Evolutionary conservation across 2,113 vertebrate species (phyloP), one percentile per base, ranked within the genome.

Genomic region (Hiodon tergisus): DNA sequence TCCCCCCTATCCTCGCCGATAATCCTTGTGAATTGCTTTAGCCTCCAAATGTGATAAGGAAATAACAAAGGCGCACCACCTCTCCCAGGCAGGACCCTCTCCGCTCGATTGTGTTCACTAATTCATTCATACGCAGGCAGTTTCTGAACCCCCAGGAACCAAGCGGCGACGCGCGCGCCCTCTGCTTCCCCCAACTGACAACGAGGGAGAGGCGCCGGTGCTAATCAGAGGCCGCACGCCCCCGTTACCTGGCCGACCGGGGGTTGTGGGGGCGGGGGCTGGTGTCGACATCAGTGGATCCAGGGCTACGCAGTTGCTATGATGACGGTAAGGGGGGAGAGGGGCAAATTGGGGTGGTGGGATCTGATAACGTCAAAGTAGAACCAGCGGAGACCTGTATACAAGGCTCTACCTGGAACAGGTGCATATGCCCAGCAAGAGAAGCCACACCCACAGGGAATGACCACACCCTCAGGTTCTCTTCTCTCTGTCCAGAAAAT

Each of bases 1-100:
- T 11, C 51, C 61, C 9, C 52, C 17, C 3, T 47, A 53, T 51
- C 31, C 57, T 17, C 13, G 31, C 9, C 47, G 17, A 13, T 61
- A 59, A 55, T 58, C 48, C 59, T 14, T 4, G 13, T 52, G 57
- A 60, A 14, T 60, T 47, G 70, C 16, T 71, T 57, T 16, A 4
- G 58, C 58, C 71, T 72, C 57, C 71, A 61, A 63, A 61, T 54
- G 51, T 16, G 47, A 69, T 9, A 69, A 69, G 14, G 57, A 17
- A 51, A 52, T 46, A 58, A 70, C n/a, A 71, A 2, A 46, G 55
- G n/a, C 58, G 51, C 47, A 73, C 14, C 5, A 16, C 8, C 13
- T 10, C 46, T 8, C 60, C 14, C n/a, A 17, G 17, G 7, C 46
- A 11, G 6, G n/a, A 52, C 60, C 31, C 72, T 52, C 60, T 52